Base-by-base conservation (phyloP, 2,113 vertebrate species). In the Callaeas wilsoni region DNA sequence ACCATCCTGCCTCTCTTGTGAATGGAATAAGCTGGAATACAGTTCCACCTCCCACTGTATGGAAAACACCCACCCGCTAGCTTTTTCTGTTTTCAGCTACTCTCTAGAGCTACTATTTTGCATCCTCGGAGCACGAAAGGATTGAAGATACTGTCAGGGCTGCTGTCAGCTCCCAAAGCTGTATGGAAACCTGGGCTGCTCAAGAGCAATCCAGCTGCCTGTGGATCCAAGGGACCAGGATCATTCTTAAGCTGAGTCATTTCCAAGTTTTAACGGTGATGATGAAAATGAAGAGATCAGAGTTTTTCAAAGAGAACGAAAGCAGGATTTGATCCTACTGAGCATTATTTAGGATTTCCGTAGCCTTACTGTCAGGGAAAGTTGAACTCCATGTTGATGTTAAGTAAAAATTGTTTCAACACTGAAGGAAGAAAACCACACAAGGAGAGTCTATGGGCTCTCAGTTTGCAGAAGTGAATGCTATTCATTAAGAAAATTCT, bases 311-410 rank as follows among this genome's bases (percentile, higher is more conserved):
- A 76, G 62, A 35, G 41, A 75, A 85, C 2, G 2, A 53, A 71
- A 83, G 12, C 5, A 79, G 16, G 21, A 73, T 79, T 87, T 90
- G 78, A 94, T 83, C 62, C 62, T 69, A 19, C 15, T 41, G 25
- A 90, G 57, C n/a, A 90, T 85, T 93, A 85, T 50, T 41, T 25
- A 65, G 81, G n/a, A 96, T 91, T 95, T 94, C 46, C 39, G 87
- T 3, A 44, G 35, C 22, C 37, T 44, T 49, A 70, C 33, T 79
- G n/a, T 68, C 69, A 78, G 65, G 4, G 19, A 93, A 29, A 46
- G 44, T 1, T 76, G 26, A 89, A 92, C 21, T 62, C 33, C 53
- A 33, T 12, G 23, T 20, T 60, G 23, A 57, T 10, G 4, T 39
- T 65, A 60, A 84, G 18, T 22, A 93, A 96, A 93, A 95, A 69